These are phyloP conservation scores for Andrena praecox DNA, from an alignment of 2,888 invertebrate genomes.

Conservation along the genomic window DNA sequence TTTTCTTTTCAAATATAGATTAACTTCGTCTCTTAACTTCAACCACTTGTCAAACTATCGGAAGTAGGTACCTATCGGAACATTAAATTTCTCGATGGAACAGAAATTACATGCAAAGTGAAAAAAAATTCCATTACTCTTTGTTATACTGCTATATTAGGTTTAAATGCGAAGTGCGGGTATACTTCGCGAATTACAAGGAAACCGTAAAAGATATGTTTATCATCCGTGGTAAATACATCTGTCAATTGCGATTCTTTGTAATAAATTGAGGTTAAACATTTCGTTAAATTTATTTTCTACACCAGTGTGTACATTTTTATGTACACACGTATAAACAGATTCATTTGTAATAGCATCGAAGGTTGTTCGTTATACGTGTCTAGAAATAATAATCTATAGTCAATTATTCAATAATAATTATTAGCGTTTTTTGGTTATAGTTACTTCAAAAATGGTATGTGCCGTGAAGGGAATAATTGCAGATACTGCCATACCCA, in stretches of 20 bases:
- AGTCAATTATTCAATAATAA: background rate
- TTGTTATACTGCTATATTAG: background rate
- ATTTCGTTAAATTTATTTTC: background rate
- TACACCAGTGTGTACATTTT: background rate
- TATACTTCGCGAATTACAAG: background rate
- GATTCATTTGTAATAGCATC: background rate
- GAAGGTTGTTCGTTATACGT: background rate
- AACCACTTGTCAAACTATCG: background rate
- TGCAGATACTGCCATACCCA: slow-evolving; percentile 81
- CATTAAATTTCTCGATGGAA: background rate
- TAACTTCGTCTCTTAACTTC: background rate
- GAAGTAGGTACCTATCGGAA: background rate
- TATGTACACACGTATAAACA: background rate
- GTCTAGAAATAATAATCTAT: background rate
- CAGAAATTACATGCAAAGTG: background rate
- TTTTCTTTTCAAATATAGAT: background rate
- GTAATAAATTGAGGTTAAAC: background rate
- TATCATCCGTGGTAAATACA: background rate
- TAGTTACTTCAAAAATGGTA: slow-evolving; percentile 82
- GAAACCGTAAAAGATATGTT: background rate
- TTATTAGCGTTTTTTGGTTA: slow-evolving; percentile 36
- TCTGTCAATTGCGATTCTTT: background rate
- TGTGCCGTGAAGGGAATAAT: slow-evolving; percentile 81
- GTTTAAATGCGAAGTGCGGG: background rate
- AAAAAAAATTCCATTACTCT: background rate